These are phyloP conservation scores for Colaptes auratus DNA, from an alignment of 2,113 vertebrate genomes.

Conservation along the genomic window DNA sequence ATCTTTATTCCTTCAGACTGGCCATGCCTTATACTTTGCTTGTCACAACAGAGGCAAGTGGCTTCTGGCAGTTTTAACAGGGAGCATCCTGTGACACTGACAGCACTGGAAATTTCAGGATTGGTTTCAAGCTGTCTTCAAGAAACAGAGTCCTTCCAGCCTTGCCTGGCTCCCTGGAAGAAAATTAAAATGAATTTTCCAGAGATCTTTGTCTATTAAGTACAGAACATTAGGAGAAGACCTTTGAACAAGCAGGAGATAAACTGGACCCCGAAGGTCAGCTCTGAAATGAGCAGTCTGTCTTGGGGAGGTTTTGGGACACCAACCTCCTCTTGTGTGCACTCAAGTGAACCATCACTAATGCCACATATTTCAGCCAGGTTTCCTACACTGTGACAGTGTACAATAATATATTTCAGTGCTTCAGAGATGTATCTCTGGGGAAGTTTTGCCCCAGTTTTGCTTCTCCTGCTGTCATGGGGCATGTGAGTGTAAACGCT, in stretches of 20 bases:
- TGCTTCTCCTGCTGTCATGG: neutral
- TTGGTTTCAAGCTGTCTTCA: neutral
- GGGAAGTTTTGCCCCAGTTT: neutral
- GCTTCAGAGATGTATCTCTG: neutral
- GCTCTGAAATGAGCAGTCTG: neutral
- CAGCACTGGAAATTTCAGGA: neutral
- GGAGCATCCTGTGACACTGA: neutral
- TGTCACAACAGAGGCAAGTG: neutral
- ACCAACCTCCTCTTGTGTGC: neutral
- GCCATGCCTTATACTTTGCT: neutral
- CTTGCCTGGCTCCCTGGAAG: neutral
- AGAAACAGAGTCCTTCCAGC: neutral
- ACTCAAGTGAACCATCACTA: rapidly evolving
- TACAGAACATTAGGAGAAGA: neutral
- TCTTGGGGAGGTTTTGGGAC: neutral
- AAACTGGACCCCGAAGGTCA: neutral
- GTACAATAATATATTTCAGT: neutral
- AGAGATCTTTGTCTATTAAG: neutral
- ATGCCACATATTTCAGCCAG: rapidly evolving
- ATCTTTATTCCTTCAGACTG: neutral
- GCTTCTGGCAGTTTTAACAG: neutral
- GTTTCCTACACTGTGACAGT: neutral
- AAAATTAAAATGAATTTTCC: neutral
- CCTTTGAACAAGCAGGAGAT: neutral
- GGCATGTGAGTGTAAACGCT: neutral